Evolutionary conservation across 2,797 vertebrate genomes (phyloP).

Genomic region (Emydoidea blandingii): DNA sequence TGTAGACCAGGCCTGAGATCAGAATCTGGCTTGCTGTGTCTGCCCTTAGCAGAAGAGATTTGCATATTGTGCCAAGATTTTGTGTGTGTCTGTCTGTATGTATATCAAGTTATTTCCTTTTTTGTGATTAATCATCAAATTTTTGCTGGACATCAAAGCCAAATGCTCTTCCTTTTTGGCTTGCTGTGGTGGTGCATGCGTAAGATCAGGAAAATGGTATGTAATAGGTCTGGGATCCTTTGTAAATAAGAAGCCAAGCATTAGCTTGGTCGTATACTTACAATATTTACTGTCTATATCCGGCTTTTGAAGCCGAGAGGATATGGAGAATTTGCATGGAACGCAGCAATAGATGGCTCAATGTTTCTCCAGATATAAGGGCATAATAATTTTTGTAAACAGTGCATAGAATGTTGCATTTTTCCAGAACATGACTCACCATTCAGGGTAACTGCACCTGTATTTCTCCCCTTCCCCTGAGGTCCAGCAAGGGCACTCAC

Average conservation of each 20-base stretch:
- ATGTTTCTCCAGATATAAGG: background rate
- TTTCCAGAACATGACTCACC: fast-evolving
- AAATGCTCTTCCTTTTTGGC: slow-evolving; percentile 54
- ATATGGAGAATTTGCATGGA: background rate
- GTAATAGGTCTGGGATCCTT: slow-evolving; percentile 1
- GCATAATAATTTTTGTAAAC: background rate
- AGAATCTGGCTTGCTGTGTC: fast-evolving
- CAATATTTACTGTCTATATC: slow-evolving; percentile 13
- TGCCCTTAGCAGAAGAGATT: background rate
- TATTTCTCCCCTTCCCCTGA: background rate
- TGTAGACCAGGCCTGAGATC: background rate
- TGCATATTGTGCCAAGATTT: background rate
- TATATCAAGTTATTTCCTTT: background rate
- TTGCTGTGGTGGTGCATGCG: background rate
- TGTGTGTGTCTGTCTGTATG: background rate
- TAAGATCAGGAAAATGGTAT: background rate
- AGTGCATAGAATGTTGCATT: background rate
- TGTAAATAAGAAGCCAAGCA: background rate
- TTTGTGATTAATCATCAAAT: background rate
- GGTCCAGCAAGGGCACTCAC: background rate
- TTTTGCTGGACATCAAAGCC: slow-evolving; percentile 35
- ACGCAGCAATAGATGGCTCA: background rate
- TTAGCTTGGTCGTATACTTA: background rate
- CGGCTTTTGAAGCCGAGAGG: slow-evolving; percentile 55
- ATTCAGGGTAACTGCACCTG: background rate